Percentiles rank a stretch among this genome's conserved stretches.
phyloP scores from a whole-genome alignment of 2,113 vertebrate genomes.

The Trematocara marginatum region DNA sequence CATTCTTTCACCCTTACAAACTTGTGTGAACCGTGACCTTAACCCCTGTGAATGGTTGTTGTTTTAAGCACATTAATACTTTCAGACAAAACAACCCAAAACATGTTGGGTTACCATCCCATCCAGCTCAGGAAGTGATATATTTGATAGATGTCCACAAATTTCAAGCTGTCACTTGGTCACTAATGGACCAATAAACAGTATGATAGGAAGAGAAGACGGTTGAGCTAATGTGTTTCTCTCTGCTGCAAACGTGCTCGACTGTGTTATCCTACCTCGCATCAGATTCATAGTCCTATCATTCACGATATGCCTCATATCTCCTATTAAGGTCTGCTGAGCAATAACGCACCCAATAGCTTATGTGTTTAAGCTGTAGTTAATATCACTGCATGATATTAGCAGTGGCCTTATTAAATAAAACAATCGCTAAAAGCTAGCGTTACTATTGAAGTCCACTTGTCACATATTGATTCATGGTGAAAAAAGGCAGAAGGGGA shows the following conservation, averaged over 20 bases:
- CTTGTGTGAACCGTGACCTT: neutral
- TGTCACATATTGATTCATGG: conserved; percentile 43
- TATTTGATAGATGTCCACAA: conserved; percentile 35
- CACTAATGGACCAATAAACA: conserved; percentile 63
- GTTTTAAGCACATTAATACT: neutral
- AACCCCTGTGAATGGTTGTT: neutral
- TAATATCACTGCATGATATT: conserved; percentile 31
- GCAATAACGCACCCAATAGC: conserved; percentile 32
- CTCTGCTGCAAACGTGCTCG: neutral
- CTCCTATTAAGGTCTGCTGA: conserved; percentile 20
- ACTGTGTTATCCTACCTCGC: conserved; percentile 26
- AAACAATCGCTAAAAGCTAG: conserved; percentile 17
- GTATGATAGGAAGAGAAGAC: conserved; percentile 27
- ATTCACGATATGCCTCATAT: conserved; percentile 29
- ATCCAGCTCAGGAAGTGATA: conserved; percentile 9
- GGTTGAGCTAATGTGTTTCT: conserved; percentile 33
- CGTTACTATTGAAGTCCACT: conserved; percentile 26
- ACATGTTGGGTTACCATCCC: neutral
- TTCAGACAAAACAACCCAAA: neutral
- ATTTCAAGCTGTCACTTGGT: conserved; percentile 40
- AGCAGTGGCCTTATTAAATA: conserved; percentile 23
- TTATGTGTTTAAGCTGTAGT: conserved; percentile 34
- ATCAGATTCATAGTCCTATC: conserved; percentile 35
- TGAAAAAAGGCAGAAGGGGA: conserved; percentile 19
- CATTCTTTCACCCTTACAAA: neutral